These are phyloP conservation scores for Raja brachyura DNA, from an alignment of 2,113 vertebrate genomes.

Conservation along the genomic window DNA sequence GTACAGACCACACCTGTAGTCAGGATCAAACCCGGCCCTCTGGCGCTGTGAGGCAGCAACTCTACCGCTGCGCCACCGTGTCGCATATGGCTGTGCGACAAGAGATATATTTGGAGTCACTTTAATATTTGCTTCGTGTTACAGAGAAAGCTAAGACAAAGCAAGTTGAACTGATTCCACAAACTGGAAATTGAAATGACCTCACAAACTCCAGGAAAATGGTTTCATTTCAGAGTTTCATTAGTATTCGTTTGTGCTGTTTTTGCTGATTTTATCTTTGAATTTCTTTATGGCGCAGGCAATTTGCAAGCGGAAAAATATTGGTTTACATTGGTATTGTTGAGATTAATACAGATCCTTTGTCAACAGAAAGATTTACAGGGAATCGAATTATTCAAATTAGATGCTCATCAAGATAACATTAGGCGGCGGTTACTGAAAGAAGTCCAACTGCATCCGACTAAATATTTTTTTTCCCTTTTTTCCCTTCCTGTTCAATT, in stretches of 20 bases:
- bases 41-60: too few species aligned
- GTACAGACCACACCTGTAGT: too few species aligned
- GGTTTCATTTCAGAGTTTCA: neutral
- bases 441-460: neutral
- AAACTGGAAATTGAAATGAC: conserved; percentile 10
- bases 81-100: neutral
- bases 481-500: neutral
- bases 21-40: too few species aligned
- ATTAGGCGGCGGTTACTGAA: neutral
- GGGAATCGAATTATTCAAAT: neutral
- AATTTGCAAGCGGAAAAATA: neutral
- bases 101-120: neutral
- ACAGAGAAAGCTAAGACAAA: neutral
- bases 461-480: neutral
- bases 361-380: conserved; percentile 17
- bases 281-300: neutral
- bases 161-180: neutral
- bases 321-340: neutral
- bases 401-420: neutral
- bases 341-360: conserved; percentile 23
- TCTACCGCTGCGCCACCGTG: too few species aligned
- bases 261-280: conserved; percentile 21
- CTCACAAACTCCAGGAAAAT: neutral
- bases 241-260: neutral
- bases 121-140: neutral